Evolutionary conservation across 1,140 invertebrate genomes (phyloP), one percentile per base, ranked within the genome.

Genomic region (Episyrphus balteatus): DNA sequence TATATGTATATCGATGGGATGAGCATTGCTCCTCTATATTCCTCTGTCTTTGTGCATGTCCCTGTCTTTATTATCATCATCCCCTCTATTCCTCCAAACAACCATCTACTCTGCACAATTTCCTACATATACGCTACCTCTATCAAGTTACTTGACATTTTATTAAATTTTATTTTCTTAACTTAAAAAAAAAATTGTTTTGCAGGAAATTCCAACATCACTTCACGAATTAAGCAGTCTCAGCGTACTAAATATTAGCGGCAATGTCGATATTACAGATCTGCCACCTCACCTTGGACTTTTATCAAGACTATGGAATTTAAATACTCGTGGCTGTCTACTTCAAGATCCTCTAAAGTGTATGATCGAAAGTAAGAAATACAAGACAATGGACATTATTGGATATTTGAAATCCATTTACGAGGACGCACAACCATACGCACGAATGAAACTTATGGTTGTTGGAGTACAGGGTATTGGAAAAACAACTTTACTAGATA

Each of bases 371-470:
- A 86, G 83, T 42, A 92, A 92, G 57, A 89, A 91, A 48, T 92
- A 90, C 61, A 95, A 95, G 72, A 96, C 92, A 6, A 91, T 92
- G 79, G 94, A 98, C 64, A 87, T 99, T 33, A 82, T 98, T 32
- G 92, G 92, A 0, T 98, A 97, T 70, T 75, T 99, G 1, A 92
- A 95, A 64, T 87, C 83, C 1, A 83, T 91, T 40, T 70, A 91
- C 40, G 85, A 91, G 62, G 85, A 98, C 70, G 92, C 94, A 0
- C 84, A 86, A 61, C 86, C 91, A 0, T 98, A 98, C 69, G 87
- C 91, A 6, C 74, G 91, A 34, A 92, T 99, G 84, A 98, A 98
- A 65, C 73, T 99, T 3, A 98, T 99, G 94, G 83, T 99, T 40
- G 92, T 98, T 13, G 96, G 96, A 0, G 80, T 90, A 10, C 88